Evolutionary conservation across 2,888 invertebrate species (phyloP), one percentile per base, ranked within the genome.

Genomic region (Galeruca laticollis): DNA sequence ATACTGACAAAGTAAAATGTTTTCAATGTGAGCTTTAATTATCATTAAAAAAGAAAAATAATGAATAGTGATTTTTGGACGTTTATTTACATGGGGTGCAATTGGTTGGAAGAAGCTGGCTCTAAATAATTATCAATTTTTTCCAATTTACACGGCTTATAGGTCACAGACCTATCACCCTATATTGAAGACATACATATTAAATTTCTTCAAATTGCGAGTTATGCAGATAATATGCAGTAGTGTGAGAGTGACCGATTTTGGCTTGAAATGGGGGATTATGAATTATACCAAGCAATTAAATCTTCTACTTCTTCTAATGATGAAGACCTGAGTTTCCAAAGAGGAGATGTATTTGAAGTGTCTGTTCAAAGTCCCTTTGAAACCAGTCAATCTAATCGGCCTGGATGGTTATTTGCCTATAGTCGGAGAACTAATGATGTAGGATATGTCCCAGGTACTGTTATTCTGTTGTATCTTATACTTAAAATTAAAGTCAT

Each of bases 391-490:
- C 79, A 82, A 69, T 77, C 79, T 73, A 76, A 82, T 76, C 78
- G 80, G 65, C 82, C 82, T 63, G 86, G 86, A 37, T 84, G 85
- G 83, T 75, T 87, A 40, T 82, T 82, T 73, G 87, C 86, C 40
- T 84, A 83, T 71, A 86, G 86, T 76, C 79, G 84, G 73, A 81
- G 86, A 66, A 86, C 86, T 15, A 82, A 83, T 62, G 78, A 79
- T 60, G 78, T 80, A 76, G 87, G 87, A 73, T 86, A 85, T 77
- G 83, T 87, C 68, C 86, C 85, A 78, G 84, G 86, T 84, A 83
- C 78, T 72, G 75, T 26, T 21, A 15, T 47, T 40, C 47, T 54
- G 54, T 51, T 51, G 13, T n/a, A 35, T 57, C 52, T 65, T 40
- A 47, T 47, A 54, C 21, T 65, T 5, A 63, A 52, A 26, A 57